Evolutionary conservation across 2,113 vertebrate genomes (phyloP), one percentile per base, ranked within the genome.

Genomic region (Anser cygnoides): DNA sequence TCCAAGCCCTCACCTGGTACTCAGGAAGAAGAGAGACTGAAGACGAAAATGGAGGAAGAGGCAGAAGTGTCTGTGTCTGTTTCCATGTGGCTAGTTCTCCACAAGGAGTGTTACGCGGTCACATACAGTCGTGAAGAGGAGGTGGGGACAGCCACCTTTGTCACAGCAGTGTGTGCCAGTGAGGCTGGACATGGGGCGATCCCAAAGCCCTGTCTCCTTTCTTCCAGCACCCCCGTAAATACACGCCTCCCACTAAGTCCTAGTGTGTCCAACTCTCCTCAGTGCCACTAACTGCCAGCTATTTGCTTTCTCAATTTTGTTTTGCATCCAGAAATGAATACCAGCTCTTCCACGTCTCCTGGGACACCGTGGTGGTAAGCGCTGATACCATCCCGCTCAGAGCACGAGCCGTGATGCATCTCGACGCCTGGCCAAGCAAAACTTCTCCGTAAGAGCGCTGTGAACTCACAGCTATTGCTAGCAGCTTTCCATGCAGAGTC

Each of bases 381-480:
- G 70, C 87, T 70, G 81, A 73, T 49, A 66, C 71, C 59, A 5
- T 70, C 52, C 7, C 1, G 39, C 87, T 80, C 71, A 13, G 58
- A 83, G 91, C 74, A 82, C 50, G 21, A 2, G 33, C 81, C 79
- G 5, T 3, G 84, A 84, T 68, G 84, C 87, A 28, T 90, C 93
- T 59, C 41, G 2, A 55, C 22, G 79, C 81, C 71, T 35, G 29
- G 89, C 84, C 90, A 90, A 94, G 91, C 82, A 85, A 92, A 97
- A 91, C 87, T 76, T 62, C 65, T 91, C 94, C 71, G 25, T 50
- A 10, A 0, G 6, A 90, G 77, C 0, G 9, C 91, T 61, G 54
- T 1, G 25, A 90, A 92, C 85, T 90, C 93, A 63, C 93, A 97
- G 87, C 93, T 85, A 87, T 95, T 52, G 84, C 89, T 74, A 73